Base-by-base conservation (phyloP, 2,113 vertebrate genomes). In the Hoplias malabaricus region DNA sequence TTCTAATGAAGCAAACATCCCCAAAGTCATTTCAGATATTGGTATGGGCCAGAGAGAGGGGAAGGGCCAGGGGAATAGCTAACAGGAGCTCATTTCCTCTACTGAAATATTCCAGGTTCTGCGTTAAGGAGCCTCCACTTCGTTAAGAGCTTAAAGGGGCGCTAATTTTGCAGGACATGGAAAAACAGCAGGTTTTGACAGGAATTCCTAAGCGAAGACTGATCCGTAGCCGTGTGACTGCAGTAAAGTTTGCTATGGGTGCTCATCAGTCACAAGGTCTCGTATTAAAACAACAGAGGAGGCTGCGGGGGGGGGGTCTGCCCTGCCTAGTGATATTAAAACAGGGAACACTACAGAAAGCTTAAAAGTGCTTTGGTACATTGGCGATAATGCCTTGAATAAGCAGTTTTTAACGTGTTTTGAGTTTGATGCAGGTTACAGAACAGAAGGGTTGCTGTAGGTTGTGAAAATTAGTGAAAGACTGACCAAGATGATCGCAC, bases 1-100 rank as follows among this genome's bases (percentile, higher is more conserved):
- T 86, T 90, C 88, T 92, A 91, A 92, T 92, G 89, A 90, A 91
- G 89, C 84, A 81, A 87, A 87, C 85, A 80, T 90, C 89, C 89
- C 84, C 84, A 85, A 90, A 91, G 88, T 90, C 87, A 86, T 91
- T 91, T 90, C 89, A 88, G 90, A 90, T 91, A 92, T 93, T 93
- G 92, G 89, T 90, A 88, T 88, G 89, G 84, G 88, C 89, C 84
- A 76, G 91, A 89, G 86, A 82, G 89, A 89, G 90, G 88, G 86
- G 85, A 82, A 70, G 86, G 87, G 90, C 88, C 88, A 40, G 84
- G 90, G 90, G 92, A 92, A 81, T 87, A 83, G 81, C 87, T 83
- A 85, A 85, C 71, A 43, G 80, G 87, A 86, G 86, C 90, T 92
- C 89, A 91, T 92, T 93, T 92, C 80, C 80, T 80, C 79, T 83